These are phyloP conservation scores for Troides helena DNA, from an alignment of 2,888 invertebrate genomes.

Conservation along the genomic window DNA sequence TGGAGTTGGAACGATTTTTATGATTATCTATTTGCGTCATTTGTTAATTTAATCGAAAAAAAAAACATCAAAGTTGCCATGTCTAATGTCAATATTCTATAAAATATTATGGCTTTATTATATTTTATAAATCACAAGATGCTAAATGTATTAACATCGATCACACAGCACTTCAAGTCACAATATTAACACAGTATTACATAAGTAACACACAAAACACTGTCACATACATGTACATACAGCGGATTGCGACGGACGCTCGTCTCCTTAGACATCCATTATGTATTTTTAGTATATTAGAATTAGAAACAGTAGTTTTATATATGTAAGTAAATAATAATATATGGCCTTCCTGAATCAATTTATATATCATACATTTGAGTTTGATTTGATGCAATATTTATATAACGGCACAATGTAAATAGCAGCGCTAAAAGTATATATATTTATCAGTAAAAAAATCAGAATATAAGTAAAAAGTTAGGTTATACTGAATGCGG, in stretches of 20 bases:
- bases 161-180: neutral
- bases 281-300: neutral
- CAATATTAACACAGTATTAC: neutral
- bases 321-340: neutral
- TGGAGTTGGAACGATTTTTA: neutral
- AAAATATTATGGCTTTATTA: neutral
- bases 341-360: neutral
- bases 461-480: no score
- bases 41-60: neutral
- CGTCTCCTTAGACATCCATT: slow-evolving; percentile 2
- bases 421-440: no score
- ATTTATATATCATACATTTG: no score
- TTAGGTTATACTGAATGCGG: no score
- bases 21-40: neutral
- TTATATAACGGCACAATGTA: no score
- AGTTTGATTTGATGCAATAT: no score
- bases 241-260: slow-evolving; percentile 20
- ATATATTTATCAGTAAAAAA: no score
- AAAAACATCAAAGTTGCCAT: neutral
- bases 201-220: neutral
- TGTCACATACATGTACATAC: neutral
- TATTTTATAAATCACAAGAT: no score
- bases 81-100: neutral
- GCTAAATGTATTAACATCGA: neutral
- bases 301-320: neutral